Evolutionary conservation across 2,113 vertebrate genomes (phyloP), one percentile per base, ranked within the genome.

Genomic region (Rhizomys pruinosus): DNA sequence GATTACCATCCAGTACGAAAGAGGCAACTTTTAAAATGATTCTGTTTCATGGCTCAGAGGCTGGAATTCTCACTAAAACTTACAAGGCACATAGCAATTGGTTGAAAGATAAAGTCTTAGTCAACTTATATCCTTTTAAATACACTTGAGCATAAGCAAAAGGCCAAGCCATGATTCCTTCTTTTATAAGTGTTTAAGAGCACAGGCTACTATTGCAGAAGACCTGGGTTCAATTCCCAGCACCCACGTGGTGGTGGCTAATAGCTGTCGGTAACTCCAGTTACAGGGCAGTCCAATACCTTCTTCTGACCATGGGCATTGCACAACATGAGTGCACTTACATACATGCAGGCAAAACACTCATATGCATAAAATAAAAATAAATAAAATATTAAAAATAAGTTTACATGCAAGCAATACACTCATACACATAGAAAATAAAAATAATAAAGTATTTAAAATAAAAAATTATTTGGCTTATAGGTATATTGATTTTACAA

Each of bases 1-100:
- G 96, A 91, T 82, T 61, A 98, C 93, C 94, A 97, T 97, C 96
- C 39, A 59, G 88, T 94, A 95, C 94, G 97, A 97, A 98, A 98
- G 94, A 84, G 96, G 87, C 80, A 93, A 44, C 89, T 81, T 64
- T 16, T 2, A 68, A 95, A 94, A 20, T 87, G 86, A 77, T 96
- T 94, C 89, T 89, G 94, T 93, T 95, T 85, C 81, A 16, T 32
- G 85, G 93, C 64, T 90, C 11, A 73, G 17, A 87, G 77, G 16
- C 57, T 82, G 17, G 42, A 79, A 68, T 90, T 84, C 76, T 84
- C 63, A n/a, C 25, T 71, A 82, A 95, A 95, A 84, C 15, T 69
- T 64, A 64, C 5, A 69, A 10, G n/a, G 10, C 34, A 3, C 79
- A 22, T 44, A 91, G 59, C 55, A 89, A 64, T 68, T 71, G 55